phyloP scores from a whole-genome alignment of 2,888 invertebrate species.

The Pegoplata infirma region DNA sequence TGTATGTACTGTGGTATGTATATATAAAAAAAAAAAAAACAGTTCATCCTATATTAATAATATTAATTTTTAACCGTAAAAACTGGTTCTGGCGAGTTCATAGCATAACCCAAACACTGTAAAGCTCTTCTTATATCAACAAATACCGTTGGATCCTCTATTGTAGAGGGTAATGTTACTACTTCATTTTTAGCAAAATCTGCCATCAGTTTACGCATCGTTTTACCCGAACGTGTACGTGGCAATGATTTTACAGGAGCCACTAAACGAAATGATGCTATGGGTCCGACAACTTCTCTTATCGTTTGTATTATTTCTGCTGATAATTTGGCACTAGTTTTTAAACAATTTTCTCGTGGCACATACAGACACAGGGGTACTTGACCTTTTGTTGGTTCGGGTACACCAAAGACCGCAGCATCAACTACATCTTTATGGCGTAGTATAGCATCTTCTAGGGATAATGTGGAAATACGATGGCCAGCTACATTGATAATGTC shows the following conservation, averaged over 20 bases:
- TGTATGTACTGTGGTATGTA: no score
- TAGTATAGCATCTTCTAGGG: slow-evolving; percentile 92
- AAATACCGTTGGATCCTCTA: slow-evolving; percentile 92
- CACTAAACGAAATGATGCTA: slow-evolving; percentile 91
- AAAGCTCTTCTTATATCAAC: slow-evolving; percentile 86
- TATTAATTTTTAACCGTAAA: slow-evolving; percentile 61
- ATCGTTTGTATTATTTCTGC: slow-evolving; percentile 76
- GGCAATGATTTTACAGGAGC: slow-evolving; percentile 90
- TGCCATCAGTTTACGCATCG: slow-evolving; percentile 88
- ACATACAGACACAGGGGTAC: slow-evolving; percentile 93
- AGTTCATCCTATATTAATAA: no score
- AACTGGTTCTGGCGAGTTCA: slow-evolving; percentile 83
- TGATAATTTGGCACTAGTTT: slow-evolving; percentile 73
- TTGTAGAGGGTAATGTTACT: slow-evolving; percentile 89
- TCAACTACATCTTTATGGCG: slow-evolving; percentile 92
- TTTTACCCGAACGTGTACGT: slow-evolving; percentile 89
- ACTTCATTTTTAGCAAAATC: slow-evolving; percentile 90
- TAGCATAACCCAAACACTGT: slow-evolving; percentile 87
- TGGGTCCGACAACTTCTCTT: slow-evolving; percentile 81
- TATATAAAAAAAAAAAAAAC: no score
- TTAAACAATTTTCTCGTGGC: slow-evolving; percentile 79
- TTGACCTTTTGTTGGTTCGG: slow-evolving; percentile 93
- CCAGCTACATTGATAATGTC: slow-evolving; percentile 97
- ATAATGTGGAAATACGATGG: slow-evolving; percentile 92
- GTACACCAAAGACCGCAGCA: slow-evolving; percentile 93